Evolutionary conservation across 2,797 vertebrate genomes (phyloP).

Genomic region (Balearica regulorum): DNA sequence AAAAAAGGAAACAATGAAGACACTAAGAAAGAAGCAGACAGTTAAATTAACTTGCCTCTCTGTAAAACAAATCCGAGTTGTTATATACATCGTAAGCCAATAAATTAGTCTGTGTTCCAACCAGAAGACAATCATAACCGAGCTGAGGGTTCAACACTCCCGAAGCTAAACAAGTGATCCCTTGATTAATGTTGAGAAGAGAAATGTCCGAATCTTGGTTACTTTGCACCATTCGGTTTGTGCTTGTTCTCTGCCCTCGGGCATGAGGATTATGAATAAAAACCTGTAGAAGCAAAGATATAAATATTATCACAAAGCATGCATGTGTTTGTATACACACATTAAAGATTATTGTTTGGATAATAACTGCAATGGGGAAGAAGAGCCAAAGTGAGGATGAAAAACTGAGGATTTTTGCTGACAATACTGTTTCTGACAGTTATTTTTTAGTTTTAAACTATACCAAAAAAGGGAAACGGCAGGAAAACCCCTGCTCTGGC

Average conservation of each 20-base stretch:
- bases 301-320: not conserved
- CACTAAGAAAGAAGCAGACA: not conserved
- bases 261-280: slow-evolving; percentile 96
- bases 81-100: slow-evolving; percentile 95
- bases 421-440: not conserved
- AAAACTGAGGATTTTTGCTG: not conserved
- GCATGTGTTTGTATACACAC: not conserved
- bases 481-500: not conserved
- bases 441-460: not conserved
- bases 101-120: slow-evolving; percentile 94
- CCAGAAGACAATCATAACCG: slow-evolving; percentile 84
- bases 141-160: slow-evolving; percentile 83
- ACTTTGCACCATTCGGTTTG: slow-evolving; percentile 85
- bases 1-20: not conserved
- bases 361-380: not conserved
- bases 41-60: slow-evolving; percentile 78
- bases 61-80: slow-evolving; percentile 95
- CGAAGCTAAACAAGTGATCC: slow-evolving; percentile 88
- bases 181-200: slow-evolving; percentile 95
- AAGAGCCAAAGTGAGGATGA: not conserved
- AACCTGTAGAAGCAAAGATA: slow-evolving; percentile 74
- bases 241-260: slow-evolving; percentile 77
- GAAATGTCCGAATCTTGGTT: slow-evolving; percentile 89
- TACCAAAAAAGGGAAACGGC: not conserved
- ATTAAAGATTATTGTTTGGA: not conserved